A percentile compares a stretch with the other conserved stretches of the same genome.
Conservation (phyloP, 2,113 vertebrate species). For the Ailuropoda melanoleuca region DNA sequence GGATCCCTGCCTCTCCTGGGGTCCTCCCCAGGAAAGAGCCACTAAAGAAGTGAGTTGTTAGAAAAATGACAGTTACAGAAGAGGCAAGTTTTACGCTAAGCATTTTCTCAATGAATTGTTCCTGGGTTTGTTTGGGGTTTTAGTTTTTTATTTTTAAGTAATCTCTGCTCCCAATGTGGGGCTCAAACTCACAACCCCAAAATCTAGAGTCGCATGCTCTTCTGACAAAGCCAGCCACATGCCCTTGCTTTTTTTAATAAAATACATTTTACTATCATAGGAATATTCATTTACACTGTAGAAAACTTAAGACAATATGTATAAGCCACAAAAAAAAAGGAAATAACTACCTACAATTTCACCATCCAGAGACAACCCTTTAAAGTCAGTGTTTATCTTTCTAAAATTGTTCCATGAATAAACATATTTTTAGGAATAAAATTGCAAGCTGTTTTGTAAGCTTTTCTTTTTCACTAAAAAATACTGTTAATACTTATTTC, state of each 20-base stretch:
- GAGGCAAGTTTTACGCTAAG: background rate
- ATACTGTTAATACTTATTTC: conserved; percentile 13
- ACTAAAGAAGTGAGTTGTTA: background rate
- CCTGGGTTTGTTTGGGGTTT: background rate
- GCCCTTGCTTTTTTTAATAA: background rate
- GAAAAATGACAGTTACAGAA: background rate
- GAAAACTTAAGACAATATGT: background rate
- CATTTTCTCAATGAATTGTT: background rate
- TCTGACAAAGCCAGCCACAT: background rate
- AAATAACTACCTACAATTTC: background rate
- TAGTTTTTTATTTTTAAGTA: background rate
- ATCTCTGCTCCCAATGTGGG: background rate
- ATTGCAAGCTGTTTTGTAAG: background rate
- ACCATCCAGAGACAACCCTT: background rate
- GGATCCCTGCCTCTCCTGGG: background rate
- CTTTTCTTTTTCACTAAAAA: background rate
- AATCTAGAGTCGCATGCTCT: background rate
- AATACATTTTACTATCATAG: background rate
- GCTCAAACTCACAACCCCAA: background rate
- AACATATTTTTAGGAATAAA: conserved; percentile 40
- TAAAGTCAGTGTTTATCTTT: conserved; percentile 29
- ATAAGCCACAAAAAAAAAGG: background rate
- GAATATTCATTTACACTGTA: conserved; percentile 6
- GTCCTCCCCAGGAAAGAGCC: background rate
- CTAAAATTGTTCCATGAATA: conserved; percentile 26